Base-by-base conservation (phyloP, 2,797 vertebrate species). In the Champsocephalus esox region DNA sequence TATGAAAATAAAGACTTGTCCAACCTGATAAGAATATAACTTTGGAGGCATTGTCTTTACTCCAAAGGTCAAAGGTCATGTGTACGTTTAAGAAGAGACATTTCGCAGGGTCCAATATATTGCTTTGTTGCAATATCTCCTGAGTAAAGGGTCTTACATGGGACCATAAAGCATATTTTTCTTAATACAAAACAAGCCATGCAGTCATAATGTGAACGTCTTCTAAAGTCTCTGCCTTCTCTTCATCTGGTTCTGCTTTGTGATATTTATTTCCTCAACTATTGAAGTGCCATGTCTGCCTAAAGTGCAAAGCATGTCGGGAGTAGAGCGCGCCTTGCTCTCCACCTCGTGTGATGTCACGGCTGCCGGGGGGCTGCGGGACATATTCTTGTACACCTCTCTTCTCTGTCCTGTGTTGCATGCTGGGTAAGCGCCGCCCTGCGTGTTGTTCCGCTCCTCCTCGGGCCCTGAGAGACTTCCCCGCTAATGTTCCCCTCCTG, bases 401-500 rank as follows among this genome's bases (percentile, higher is more conserved):
- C 68, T 85, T 81, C 85, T 86, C 77, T 81, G 81, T 78, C 75
- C 81, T 83, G 73, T 74, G 83, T 80, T 91, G 87, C 88, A 86
- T 92, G 84, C 81, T 89, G 86, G 83, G 82, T 90, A 89, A 89
- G 63, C 81, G 76, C 76, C 56, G 66, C 72, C 76, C 83, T 82
- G 75, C 70, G 76, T 85, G 87, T 75, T 80, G 86, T 83, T 87
- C 77, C 86, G 87, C 81, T 88, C 82, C 84, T 90, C 87, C 79
- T 34, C 28, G 28, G 85, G 88, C 86, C 89, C 83, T 83, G 73
- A 67, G 93, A 93, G 92, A 92, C 82, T 82, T 85, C 63, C 79
- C 82, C 69, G 89, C 90, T 94, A 94, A 95, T 93, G 93, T 93
- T 93, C 88, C 88, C 89, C 87, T 91, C 87, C 92, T 93, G 90